Evolutionary conservation across 2,113 vertebrate species (phyloP).

Genomic region (Delphinapterus leucas): DNA sequence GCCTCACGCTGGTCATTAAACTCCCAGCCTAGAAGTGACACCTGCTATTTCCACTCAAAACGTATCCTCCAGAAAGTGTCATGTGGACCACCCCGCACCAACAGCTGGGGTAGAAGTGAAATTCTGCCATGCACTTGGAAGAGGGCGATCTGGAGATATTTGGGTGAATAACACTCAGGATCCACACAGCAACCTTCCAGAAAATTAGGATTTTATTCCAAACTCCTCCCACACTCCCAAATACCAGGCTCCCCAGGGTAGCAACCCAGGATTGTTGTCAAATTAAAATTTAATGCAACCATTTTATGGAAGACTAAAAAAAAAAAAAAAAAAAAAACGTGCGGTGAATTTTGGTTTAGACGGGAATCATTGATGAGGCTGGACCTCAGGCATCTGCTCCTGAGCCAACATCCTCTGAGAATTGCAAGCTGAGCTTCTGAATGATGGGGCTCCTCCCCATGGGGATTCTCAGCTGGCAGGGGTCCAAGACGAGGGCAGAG

Average conservation of each 20-base stretch:
- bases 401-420: background rate
- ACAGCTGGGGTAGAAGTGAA: background rate
- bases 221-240: background rate
- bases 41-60: background rate
- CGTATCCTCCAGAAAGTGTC: rapidly evolving
- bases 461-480: background rate
- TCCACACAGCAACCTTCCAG: background rate
- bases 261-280: rapidly evolving
- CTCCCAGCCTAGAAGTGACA: rapidly evolving
- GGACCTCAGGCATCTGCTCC: background rate
- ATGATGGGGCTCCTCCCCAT: rapidly evolving
- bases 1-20: rapidly evolving
- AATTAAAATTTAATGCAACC: background rate
- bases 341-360: background rate
- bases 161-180: rapidly evolving
- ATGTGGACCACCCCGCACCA: rapidly evolving
- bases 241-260: background rate
- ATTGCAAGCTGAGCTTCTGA: background rate
- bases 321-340: too few species aligned
- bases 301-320: background rate
- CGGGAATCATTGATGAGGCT: background rate
- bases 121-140: background rate
- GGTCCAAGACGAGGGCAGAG: background rate
- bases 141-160: rapidly evolving
- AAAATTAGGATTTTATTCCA: too few species aligned